Evolutionary conservation across 2,113 vertebrate species (phyloP).

Genomic region (Calypte anna): DNA sequence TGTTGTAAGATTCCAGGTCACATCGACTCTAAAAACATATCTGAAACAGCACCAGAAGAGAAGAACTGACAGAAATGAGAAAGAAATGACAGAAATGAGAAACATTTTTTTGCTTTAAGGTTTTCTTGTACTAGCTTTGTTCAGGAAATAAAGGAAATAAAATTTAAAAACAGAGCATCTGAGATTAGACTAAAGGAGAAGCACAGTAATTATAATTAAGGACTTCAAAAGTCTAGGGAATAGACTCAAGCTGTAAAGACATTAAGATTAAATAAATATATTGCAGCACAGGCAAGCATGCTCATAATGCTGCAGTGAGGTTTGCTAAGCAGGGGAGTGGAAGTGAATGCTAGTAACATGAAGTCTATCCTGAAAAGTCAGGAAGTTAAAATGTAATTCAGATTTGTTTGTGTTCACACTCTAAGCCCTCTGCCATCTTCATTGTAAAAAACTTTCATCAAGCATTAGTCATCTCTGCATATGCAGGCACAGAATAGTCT

Average conservation of each 20-base stretch:
- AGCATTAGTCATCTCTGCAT: not conserved
- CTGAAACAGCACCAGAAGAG: not conserved
- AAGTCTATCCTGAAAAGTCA: not conserved
- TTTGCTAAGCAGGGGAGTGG: not conserved
- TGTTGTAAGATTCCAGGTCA: not conserved
- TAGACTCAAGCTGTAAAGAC: not conserved
- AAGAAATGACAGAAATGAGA: not conserved
- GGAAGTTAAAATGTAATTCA: not conserved
- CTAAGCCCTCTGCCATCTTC: not conserved
- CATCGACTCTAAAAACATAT: not conserved
- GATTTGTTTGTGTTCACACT: not conserved
- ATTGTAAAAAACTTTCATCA: not conserved
- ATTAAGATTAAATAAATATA: not conserved
- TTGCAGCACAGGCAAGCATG: not conserved
- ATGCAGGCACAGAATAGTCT: not conserved
- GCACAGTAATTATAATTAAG: not conserved
- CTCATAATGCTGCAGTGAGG: not conserved
- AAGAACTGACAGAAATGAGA: not conserved
- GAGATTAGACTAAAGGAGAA: not conserved
- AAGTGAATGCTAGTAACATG: not conserved
- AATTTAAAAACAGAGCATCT: conserved; percentile 5
- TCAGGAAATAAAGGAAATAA: not conserved
- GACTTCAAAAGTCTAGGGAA: not conserved
- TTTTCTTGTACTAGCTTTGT: not conserved
- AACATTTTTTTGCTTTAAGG: not conserved